Evolutionary conservation across 1,140 invertebrate genomes (phyloP).

Genomic region (Parapsyche elsis): DNA sequence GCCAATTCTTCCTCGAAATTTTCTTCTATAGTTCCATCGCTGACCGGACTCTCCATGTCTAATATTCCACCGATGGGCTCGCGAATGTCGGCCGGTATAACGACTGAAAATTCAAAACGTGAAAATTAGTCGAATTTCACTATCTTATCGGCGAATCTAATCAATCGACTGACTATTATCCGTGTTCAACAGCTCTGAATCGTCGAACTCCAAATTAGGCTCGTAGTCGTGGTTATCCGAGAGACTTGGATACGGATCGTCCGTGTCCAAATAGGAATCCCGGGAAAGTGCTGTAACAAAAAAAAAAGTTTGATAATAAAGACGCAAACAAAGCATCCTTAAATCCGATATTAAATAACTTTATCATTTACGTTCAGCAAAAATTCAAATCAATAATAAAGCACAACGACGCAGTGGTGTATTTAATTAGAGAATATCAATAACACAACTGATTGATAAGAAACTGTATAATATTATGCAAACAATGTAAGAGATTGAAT

Average conservation of each 20-base stretch:
- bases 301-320: too few relatives aligned
- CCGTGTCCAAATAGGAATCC: constrained; percentile 62
- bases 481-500: too few relatives aligned
- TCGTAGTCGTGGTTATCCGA: constrained; percentile 94
- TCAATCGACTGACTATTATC: constrained; percentile 8
- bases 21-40: constrained; percentile 90
- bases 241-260: constrained; percentile 88
- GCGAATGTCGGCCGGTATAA: constrained; percentile 60
- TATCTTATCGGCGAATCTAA: not conserved
- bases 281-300: constrained; percentile 19
- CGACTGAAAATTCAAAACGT: constrained; percentile 54
- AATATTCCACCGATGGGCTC: constrained; percentile 59
- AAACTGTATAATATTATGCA: too few relatives aligned
- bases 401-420: too few relatives aligned
- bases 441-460: too few relatives aligned
- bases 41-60: constrained; percentile 78
- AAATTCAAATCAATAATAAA: too few relatives aligned
- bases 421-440: too few relatives aligned
- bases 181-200: constrained; percentile 84
- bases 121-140: not conserved
- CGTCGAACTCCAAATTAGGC: constrained; percentile 95
- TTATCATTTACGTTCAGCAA: too few relatives aligned
- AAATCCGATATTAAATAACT: too few relatives aligned
- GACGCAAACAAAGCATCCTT: too few relatives aligned
- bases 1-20: constrained; percentile 93